A percentile compares a stretch with the other conserved stretches of the same genome.
These are phyloP conservation scores for Sialia sialis DNA, from an alignment of 2,113 vertebrate genomes.

Conservation along the genomic window DNA sequence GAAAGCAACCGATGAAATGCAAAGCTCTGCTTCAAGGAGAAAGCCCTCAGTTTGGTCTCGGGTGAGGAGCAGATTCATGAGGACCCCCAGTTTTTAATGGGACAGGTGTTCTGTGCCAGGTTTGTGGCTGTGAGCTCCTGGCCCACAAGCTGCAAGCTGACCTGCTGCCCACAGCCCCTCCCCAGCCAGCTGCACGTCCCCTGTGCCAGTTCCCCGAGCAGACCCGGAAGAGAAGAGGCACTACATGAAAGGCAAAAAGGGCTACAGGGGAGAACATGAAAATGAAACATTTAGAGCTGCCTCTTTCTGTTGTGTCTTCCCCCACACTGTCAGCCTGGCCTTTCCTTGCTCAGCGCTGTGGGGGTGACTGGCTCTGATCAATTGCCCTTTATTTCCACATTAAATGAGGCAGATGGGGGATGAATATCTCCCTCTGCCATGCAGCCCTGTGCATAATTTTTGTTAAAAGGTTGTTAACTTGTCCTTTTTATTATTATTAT, in stretches of 20 bases:
- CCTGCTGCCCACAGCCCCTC: neutral
- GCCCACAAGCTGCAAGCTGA: neutral
- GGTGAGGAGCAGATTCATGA: neutral
- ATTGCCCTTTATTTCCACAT: constrained; percentile 62
- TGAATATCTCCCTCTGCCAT: neutral
- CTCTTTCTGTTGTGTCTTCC: neutral
- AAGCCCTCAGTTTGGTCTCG: neutral
- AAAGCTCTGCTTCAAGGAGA: neutral
- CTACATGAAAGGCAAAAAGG: neutral
- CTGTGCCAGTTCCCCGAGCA: neutral
- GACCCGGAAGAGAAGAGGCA: neutral
- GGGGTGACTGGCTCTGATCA: constrained; percentile 38
- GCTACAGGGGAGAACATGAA: neutral
- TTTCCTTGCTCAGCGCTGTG: neutral
- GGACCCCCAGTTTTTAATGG: neutral
- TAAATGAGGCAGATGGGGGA: constrained; percentile 41
- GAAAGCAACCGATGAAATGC: neutral
- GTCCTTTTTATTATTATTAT: neutral
- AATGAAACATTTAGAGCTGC: neutral
- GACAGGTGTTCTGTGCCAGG: neutral
- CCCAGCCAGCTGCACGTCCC: neutral
- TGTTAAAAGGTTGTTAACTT: constrained; percentile 40
- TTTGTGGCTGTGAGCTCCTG: neutral
- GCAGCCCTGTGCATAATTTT: neutral
- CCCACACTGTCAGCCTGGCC: neutral